A percentile compares a stretch with the other conserved stretches of the same genome.
Evolutionary conservation across 2,113 vertebrate species (phyloP).

Genomic region (Dinomys branickii): DNA sequence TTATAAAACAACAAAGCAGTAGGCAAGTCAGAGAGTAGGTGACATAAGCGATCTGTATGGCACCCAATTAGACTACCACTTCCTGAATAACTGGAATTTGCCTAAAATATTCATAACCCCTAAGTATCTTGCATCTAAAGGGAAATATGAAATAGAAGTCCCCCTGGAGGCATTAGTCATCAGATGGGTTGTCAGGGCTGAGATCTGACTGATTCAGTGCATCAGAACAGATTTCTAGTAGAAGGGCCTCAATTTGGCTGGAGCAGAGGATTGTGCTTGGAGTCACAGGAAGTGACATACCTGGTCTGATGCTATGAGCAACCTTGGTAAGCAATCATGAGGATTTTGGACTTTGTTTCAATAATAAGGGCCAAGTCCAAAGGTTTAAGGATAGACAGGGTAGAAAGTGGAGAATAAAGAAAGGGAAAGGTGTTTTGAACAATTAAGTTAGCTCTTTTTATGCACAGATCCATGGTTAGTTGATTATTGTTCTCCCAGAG

Average conservation of each 20-base stretch:
- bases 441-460: background rate
- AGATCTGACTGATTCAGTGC: background rate
- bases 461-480: background rate
- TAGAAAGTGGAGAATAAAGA: background rate
- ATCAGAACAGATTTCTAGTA: background rate
- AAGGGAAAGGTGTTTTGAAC: background rate
- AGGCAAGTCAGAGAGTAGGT: background rate
- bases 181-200: background rate
- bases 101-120: constrained; percentile 13
- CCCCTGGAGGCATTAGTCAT: background rate
- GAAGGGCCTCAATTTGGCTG: background rate
- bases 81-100: constrained; percentile 12
- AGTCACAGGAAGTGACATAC: background rate
- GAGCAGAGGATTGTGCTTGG: background rate
- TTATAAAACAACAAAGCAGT: background rate
- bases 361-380: background rate
- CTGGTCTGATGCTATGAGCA: background rate
- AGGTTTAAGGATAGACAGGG: background rate
- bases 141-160: background rate
- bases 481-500: background rate
- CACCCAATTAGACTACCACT: background rate
- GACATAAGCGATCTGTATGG: background rate
- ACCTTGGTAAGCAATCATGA: background rate
- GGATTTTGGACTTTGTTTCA: background rate
- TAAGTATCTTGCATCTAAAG: background rate